Base-by-base conservation (phyloP, 2,888 invertebrate species). In the Pterobdella sp. region DNA sequence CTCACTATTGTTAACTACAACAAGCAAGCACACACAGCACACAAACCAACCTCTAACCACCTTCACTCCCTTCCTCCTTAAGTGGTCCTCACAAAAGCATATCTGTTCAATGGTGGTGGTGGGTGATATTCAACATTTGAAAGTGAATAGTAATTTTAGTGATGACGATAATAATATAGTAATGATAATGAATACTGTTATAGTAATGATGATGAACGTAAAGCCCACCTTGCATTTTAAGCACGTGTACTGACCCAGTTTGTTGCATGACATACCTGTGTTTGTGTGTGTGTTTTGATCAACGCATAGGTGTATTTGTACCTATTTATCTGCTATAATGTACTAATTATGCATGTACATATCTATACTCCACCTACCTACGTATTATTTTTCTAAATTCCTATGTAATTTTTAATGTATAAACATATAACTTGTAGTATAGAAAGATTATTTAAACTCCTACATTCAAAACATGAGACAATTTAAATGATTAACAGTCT, bases 11-110 rank as follows among this genome's bases (percentile, higher is more conserved):
- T n/a, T n/a, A n/a, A n/a, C n/a, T n/a, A n/a, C n/a, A n/a, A n/a
- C n/a, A n/a, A n/a, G n/a, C n/a, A n/a, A n/a, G n/a, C n/a, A n/a
- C n/a, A n/a, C n/a, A n/a, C n/a, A n/a, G n/a, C n/a, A n/a, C n/a
- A n/a, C n/a, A n/a, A n/a, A n/a, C n/a, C n/a, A n/a, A n/a, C n/a
- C n/a, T n/a, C n/a, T 91, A 26, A 89, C 90, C 82, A 92, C 92
- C 81, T 92, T 93, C 81, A 92, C 91, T 1, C 92, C 92, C 85
- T 92, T 92, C 76, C 95, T 89, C 73, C 90, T 88, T 75, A 95
- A 94, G 85, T 96, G 95, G 85, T 95, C 95, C 80, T 94, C 94
- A 84, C 95, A 96, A 85, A 91, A 96, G 84, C 94, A 95, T 1
- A 90, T 90, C 83, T 84, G 76, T 1, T 76, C 63, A 32, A 56